These are phyloP conservation scores for Lithosia quadra DNA, from an alignment of 2,888 invertebrate genomes.

Conservation along the genomic window DNA sequence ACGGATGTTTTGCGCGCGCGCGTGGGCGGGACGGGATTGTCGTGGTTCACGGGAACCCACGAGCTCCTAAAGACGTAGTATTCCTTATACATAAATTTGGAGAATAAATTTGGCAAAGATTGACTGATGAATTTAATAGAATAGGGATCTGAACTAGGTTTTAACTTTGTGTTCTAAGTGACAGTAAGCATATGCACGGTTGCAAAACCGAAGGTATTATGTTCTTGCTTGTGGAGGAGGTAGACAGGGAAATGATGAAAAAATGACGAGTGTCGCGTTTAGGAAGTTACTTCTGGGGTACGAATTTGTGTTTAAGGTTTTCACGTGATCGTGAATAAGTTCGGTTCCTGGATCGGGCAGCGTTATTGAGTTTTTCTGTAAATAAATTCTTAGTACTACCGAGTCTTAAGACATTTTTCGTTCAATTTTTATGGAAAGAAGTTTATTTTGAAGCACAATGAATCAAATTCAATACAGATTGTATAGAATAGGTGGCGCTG, in stretches of 20 bases:
- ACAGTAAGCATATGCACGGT: background rate
- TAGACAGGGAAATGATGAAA: too few species aligned
- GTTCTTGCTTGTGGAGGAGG: too few species aligned
- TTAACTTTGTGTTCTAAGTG: background rate
- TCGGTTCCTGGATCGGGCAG: background rate
- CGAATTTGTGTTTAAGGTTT: too few species aligned
- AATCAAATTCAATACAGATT: too few species aligned
- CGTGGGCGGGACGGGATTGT: constrained; percentile 63
- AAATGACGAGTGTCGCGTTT: too few species aligned
- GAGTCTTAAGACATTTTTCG: background rate
- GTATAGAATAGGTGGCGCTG: background rate
- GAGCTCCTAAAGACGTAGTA: background rate
- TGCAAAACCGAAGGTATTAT: too few species aligned
- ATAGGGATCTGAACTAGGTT: background rate
- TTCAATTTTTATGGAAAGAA: too few species aligned
- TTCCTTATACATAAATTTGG: background rate
- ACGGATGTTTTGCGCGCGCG: constrained; percentile 76
- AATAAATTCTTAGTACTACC: background rate
- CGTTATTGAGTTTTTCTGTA: background rate
- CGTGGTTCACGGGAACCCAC: constrained; percentile 43
- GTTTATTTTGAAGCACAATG: too few species aligned
- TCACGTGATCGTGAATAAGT: too few species aligned
- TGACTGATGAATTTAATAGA: background rate
- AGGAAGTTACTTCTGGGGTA: too few species aligned
- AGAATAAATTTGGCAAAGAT: background rate